phyloP scores from a whole-genome alignment of 2,888 invertebrate species.

The Macaria notata region DNA sequence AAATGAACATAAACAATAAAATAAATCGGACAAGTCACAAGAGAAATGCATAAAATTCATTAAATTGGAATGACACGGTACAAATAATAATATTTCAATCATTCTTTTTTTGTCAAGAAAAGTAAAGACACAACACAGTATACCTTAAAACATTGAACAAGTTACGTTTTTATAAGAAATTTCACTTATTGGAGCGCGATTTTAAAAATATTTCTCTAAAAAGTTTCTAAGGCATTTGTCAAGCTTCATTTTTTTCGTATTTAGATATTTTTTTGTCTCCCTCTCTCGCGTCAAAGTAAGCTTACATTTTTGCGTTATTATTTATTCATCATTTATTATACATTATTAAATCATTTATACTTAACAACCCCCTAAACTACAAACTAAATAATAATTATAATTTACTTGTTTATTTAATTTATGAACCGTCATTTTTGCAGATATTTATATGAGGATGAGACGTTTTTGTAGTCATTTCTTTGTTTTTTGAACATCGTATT shows the following conservation, averaged over 20 bases:
- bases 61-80: background rate
- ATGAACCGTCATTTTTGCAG: constrained; percentile 2
- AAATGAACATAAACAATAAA: too few relatives aligned
- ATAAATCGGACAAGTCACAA: too few relatives aligned
- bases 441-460: too few relatives aligned
- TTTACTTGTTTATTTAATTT: constrained; percentile 18
- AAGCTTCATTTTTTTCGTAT: background rate
- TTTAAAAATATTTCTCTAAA: background rate
- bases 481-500: too few relatives aligned
- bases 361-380: constrained; percentile 40
- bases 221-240: background rate
- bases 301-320: background rate
- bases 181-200: too few relatives aligned
- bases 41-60: constrained; percentile 2
- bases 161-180: too few relatives aligned
- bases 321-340: background rate
- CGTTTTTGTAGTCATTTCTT: too few relatives aligned
- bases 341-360: constrained; percentile 41
- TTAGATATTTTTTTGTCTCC: background rate
- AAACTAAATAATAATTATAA: constrained; percentile 33
- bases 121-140: background rate
- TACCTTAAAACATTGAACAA: too few relatives aligned
- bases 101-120: background rate
- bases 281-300: constrained; percentile 4
- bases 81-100: too few relatives aligned